Evolutionary conservation across 2,797 vertebrate genomes (phyloP).

Genomic region (Microtus obscurus): DNA sequence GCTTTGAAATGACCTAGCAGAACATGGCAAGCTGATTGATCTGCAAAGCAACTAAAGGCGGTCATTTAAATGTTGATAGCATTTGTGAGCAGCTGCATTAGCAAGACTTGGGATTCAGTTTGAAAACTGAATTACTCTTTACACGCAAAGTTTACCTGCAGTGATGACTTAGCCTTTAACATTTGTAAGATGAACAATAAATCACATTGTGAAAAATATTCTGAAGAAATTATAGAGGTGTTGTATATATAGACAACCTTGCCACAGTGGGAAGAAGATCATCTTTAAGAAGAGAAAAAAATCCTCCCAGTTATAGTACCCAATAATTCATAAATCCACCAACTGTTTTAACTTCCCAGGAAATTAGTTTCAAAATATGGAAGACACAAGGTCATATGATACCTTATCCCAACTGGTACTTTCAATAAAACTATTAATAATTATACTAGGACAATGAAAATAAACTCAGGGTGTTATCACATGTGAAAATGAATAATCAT

Average conservation of each 20-base stretch:
- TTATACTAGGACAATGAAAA: background rate
- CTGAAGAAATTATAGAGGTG: background rate
- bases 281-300: background rate
- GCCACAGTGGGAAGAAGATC: background rate
- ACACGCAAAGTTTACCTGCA: constrained; percentile 16
- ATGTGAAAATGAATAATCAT: background rate
- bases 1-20: background rate
- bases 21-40: background rate
- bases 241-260: background rate
- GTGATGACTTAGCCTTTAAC: constrained; percentile 49
- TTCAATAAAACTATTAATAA: background rate
- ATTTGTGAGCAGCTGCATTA: background rate
- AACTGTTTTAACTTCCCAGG: background rate
- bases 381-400: background rate
- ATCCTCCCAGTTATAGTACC: background rate
- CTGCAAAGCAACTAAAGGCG: background rate
- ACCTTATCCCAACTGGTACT: background rate
- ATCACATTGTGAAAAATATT: background rate
- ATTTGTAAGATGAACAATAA: constrained; percentile 19
- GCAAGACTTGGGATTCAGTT: constrained; percentile 38
- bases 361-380: background rate
- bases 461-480: background rate
- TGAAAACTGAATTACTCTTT: constrained; percentile 58
- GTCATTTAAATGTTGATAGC: background rate
- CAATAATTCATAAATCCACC: background rate